These are phyloP conservation scores for Laticauda laticaudata DNA, from an alignment of 2,113 vertebrate genomes.

Conservation along the genomic window DNA sequence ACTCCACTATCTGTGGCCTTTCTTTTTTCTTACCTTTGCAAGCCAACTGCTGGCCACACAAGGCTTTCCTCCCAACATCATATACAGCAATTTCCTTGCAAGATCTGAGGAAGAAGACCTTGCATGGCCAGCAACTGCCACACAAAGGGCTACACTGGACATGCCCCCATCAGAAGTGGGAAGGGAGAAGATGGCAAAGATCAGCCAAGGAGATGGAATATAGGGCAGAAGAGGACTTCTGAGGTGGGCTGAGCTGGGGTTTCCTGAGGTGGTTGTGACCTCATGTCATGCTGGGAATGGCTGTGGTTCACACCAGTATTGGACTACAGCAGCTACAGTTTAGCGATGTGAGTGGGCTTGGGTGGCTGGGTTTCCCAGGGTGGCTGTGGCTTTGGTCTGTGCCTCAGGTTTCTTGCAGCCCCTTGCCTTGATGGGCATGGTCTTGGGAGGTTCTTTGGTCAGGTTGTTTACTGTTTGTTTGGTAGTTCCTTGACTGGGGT, in stretches of 20 bases:
- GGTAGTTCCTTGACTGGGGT: neutral
- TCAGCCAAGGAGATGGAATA: neutral
- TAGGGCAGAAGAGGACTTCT: neutral
- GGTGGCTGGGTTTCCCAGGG: neutral
- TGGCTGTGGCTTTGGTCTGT: neutral
- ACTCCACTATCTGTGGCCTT: neutral
- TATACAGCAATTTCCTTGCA: neutral
- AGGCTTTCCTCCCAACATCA: neutral
- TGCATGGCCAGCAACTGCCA: neutral
- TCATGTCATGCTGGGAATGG: neutral
- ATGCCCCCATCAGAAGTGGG: neutral
- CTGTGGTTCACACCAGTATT: neutral
- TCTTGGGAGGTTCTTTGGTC: neutral
- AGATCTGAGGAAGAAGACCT: neutral
- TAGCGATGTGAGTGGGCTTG: neutral
- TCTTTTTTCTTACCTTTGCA: neutral
- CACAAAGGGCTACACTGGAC: neutral
- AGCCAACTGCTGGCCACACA: neutral
- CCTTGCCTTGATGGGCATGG: neutral
- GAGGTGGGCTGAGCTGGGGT: neutral
- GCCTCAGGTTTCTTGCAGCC: neutral
- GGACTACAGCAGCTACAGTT: neutral
- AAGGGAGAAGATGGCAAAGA: neutral
- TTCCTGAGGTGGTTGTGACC: neutral
- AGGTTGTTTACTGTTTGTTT: neutral